Conservation (phyloP, 2,113 vertebrate species). For the Paradisaea rubra region DNA sequence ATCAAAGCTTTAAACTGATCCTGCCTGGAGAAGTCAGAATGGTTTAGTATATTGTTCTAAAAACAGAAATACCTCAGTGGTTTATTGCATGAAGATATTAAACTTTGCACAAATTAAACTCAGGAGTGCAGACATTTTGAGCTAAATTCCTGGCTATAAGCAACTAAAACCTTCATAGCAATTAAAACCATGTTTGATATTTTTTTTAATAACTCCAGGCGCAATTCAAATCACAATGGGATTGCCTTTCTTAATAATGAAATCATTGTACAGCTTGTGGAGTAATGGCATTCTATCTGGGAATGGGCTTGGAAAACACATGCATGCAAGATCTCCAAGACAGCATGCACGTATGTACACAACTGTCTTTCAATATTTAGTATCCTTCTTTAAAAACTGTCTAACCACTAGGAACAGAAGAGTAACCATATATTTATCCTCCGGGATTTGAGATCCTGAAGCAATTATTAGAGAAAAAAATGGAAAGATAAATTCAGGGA, state of each 20-base stretch:
- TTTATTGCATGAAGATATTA: conserved; percentile 46
- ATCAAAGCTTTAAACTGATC: conserved; percentile 39
- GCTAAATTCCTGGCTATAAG: conserved; percentile 1
- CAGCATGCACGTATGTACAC: neutral
- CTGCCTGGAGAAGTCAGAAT: conserved; percentile 11
- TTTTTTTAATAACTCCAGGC: neutral
- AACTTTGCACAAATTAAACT: conserved; percentile 20
- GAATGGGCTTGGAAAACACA: neutral
- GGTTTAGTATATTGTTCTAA: neutral
- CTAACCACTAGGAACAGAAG: neutral
- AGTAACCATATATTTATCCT: neutral
- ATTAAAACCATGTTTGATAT: neutral
- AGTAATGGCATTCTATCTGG: neutral
- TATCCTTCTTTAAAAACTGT: neutral
- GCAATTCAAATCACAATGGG: neutral
- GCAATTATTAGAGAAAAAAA: neutral
- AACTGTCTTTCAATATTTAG: neutral
- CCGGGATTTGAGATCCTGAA: neutral
- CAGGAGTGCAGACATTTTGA: neutral
- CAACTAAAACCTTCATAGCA: neutral
- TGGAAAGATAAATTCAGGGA: conserved; percentile 1
- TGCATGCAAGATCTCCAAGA: neutral
- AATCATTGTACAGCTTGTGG: neutral
- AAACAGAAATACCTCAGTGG: neutral
- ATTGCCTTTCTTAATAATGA: neutral